Conservation (phyloP, 2,888 invertebrate genomes). For the Dryobota labecula region DNA sequence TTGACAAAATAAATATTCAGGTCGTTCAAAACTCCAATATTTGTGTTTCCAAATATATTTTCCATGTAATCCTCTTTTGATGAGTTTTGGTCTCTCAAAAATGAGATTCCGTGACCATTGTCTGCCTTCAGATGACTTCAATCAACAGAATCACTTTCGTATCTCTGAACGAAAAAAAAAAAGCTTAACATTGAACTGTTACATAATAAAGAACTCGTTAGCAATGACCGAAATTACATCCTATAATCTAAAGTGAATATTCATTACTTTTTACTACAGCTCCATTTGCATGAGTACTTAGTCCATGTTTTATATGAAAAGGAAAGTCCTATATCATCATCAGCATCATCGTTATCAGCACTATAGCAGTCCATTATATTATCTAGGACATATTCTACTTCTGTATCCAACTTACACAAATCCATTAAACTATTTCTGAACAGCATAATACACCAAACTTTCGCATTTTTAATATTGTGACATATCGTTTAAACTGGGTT, state of each 20-base stretch:
- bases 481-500: constrained; percentile 45
- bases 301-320: background rate
- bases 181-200: constrained; percentile 54
- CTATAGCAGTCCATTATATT: background rate
- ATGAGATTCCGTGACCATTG: constrained; percentile 10
- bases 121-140: constrained; percentile 1
- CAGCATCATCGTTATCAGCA: background rate
- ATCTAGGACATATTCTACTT: background rate
- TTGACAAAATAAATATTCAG: constrained; percentile 14
- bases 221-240: constrained; percentile 59
- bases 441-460: constrained; percentile 22
- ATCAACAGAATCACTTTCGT: constrained; percentile 23
- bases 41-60: constrained; percentile 13
- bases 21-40: background rate
- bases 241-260: constrained; percentile 35
- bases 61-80: constrained; percentile 7
- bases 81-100: constrained; percentile 13
- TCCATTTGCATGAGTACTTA: background rate
- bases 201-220: constrained; percentile 52
- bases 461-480: constrained; percentile 56
- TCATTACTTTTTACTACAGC: constrained; percentile 6
- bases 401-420: background rate
- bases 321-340: background rate
- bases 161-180: constrained; percentile 17
- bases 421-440: constrained; percentile 10